These are phyloP conservation scores for Brenthis hecate DNA, from an alignment of 2,888 invertebrate genomes.

Conservation along the genomic window DNA sequence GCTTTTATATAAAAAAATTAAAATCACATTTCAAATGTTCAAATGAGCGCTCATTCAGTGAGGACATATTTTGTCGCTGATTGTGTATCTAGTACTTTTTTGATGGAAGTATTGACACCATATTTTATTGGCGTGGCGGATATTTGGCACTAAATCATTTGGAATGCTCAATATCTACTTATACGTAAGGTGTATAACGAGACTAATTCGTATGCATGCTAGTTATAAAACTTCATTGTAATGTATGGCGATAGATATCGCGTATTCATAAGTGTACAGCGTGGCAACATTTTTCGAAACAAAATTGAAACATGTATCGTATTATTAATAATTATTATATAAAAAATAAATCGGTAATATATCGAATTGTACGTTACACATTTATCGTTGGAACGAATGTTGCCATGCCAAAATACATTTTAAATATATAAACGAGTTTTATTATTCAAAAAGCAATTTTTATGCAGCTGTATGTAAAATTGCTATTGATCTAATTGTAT, in stretches of 20 bases:
- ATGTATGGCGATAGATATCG: too few species aligned
- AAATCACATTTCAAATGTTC: too few species aligned
- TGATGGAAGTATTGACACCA: constrained; percentile 44
- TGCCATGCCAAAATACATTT: constrained; percentile 31
- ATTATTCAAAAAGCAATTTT: constrained; percentile 16
- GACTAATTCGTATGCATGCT: constrained; percentile 47
- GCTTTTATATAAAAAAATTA: too few species aligned
- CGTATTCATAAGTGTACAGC: constrained; percentile 15
- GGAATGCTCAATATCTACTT: constrained; percentile 73
- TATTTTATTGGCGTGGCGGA: constrained; percentile 52
- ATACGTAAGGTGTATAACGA: constrained; percentile 55
- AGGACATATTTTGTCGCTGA: too few species aligned
- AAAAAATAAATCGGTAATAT: constrained; percentile 11
- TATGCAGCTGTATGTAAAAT: constrained; percentile 17
- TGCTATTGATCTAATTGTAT: constrained; percentile 37
- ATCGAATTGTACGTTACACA: constrained; percentile 19
- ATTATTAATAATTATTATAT: constrained; percentile 9
- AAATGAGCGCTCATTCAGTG: too few species aligned
- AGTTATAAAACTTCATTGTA: background rate
- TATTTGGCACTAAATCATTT: constrained; percentile 80
- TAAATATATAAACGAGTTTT: background rate
- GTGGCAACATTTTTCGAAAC: constrained; percentile 32
- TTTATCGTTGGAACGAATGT: constrained; percentile 36
- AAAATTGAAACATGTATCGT: background rate
- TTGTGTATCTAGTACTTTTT: too few species aligned